Evolutionary conservation across 2,797 vertebrate genomes (phyloP), one percentile per base, ranked within the genome.

Genomic region (Sylvia borin): DNA sequence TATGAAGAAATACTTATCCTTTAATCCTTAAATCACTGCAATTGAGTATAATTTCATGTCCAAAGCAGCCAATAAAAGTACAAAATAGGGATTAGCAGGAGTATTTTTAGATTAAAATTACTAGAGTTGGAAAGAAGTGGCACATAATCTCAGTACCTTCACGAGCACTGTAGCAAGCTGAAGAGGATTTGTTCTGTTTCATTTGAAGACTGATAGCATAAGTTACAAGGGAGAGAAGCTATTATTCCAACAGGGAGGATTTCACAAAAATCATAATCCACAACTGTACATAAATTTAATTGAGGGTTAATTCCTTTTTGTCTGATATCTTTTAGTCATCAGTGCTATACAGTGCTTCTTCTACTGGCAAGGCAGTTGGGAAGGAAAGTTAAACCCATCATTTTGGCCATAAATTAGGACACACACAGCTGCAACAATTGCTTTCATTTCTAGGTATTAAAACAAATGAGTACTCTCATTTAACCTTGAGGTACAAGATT

Each of bases 361-460:
- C 47, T 89, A 32, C 34, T 25, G 65, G 70, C 36, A 82, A 78
- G 85, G 74, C 32, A 61, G 50, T 29, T 17, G 27, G 45, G 42
- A 58, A 84, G 71, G 57, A 57, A 81, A 92, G 78, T 36, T 87
- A 85, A 93, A 86, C n/a, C 0, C 3, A 60, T 65, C 57, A 43
- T 87, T 91, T 55, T 74, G 76, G 58, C 55, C 84, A 81, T 90
- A 77, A 95, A 91, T 72, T 91, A 74, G 48, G 71, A 72, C 61
- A 62, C 36, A 42, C 55, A 48, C 48, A 74, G 47, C 85, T 93
- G 55, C 40, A 93, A 62, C 50, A 45, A 36, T 71, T 76, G 85
- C 47, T 93, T 91, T n/a, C n/a, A 38, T 90, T 95, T 94, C 60
- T 89, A 94, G 94, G 93, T 79, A 97, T 93, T 93, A 93, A 97